Conservation (phyloP, 2,888 invertebrate genomes). For the Pandemis cinnamomeana region DNA sequence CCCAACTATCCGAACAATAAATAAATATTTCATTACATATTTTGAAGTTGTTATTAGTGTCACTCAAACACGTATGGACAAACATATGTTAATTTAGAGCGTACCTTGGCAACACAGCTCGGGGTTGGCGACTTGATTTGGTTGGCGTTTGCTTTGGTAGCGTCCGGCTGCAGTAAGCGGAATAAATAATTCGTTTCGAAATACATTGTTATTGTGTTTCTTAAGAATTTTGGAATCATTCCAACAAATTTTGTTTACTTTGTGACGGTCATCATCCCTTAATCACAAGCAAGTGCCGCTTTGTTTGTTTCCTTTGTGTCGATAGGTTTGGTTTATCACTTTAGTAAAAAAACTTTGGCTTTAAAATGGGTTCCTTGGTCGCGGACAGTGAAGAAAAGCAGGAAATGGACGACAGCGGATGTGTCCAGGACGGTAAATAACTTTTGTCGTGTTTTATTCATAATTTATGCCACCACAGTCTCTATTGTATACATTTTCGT, state of each 20-base stretch:
- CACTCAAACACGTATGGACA: not conserved
- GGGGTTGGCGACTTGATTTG: not conserved
- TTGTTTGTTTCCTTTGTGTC: constrained; percentile 55
- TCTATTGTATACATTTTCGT: constrained; percentile 16
- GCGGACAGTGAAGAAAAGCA: constrained; percentile 53
- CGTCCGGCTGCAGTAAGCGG: not conserved
- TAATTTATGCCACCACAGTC: constrained; percentile 10
- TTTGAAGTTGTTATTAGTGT: too few species aligned
- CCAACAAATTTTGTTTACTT: constrained; percentile 63
- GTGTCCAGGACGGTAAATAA: constrained; percentile 42
- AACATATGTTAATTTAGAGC: not conserved
- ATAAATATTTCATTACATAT: too few species aligned
- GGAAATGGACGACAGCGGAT: constrained; percentile 68
- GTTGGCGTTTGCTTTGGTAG: constrained; percentile 24
- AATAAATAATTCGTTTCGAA: constrained; percentile 15
- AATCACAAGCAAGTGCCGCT: constrained; percentile 52
- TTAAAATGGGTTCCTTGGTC: constrained; percentile 63
- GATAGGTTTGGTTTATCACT: not conserved
- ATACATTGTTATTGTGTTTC: constrained; percentile 4
- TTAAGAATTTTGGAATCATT: constrained; percentile 59
- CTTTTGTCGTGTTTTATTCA: not conserved
- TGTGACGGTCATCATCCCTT: constrained; percentile 51
- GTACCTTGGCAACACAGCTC: not conserved
- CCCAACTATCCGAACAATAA: too few species aligned
- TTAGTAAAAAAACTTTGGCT: constrained; percentile 13